Evolutionary conservation across 2,113 vertebrate genomes (phyloP).

Genomic region (Gymnocephalus cernua): DNA sequence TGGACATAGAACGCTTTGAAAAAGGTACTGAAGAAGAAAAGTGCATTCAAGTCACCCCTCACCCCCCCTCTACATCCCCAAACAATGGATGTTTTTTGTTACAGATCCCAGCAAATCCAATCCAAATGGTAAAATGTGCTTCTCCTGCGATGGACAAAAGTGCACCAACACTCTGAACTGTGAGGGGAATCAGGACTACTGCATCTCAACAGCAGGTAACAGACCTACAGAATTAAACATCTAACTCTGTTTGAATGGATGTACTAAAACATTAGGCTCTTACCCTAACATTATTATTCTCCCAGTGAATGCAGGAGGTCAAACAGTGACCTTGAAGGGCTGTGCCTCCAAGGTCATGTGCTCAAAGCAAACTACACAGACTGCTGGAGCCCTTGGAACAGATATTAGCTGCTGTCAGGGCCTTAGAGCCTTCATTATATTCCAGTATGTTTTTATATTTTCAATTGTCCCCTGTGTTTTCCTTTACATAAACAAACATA

Average conservation of each 20-base stretch:
- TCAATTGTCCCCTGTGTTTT: too few relatives aligned
- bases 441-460: too few relatives aligned
- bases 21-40: neutral
- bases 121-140: constrained; percentile 74
- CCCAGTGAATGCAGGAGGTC: constrained; percentile 1
- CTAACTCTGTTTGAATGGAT: neutral
- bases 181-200: constrained; percentile 60
- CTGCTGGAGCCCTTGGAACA: rapidly evolving
- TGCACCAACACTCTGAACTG: constrained; percentile 59
- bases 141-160: neutral
- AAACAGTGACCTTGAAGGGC: constrained; percentile 35
- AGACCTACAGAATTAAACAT: neutral
- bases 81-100: neutral
- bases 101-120: constrained; percentile 2
- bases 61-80: too few relatives aligned
- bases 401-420: constrained; percentile 51
- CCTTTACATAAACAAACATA: too few relatives aligned
- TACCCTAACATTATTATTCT: neutral
- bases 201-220: constrained; percentile 59
- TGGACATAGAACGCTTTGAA: neutral
- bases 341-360: constrained; percentile 63
- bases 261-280: neutral
- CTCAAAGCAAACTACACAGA: rapidly evolving
- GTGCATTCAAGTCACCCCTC: neutral
- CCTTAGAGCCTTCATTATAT: too few relatives aligned